Base-by-base conservation (phyloP, 2,797 vertebrate genomes). In the Sebastiscus tertius region DNA sequence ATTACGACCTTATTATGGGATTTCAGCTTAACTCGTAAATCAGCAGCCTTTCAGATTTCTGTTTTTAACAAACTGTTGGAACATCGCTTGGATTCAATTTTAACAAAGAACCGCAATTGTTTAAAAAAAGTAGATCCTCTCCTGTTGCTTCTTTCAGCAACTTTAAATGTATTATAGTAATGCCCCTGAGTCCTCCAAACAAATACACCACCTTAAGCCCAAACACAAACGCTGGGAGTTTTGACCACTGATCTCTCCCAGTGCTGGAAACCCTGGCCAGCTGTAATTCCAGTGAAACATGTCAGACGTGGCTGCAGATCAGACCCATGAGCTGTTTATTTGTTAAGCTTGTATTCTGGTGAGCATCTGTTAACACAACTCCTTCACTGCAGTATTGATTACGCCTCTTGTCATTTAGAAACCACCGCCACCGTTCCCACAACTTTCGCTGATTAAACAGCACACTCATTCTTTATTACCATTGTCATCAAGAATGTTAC, bases 1-100 rank as follows among this genome's bases (percentile, higher is more conserved):
- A 94, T 95, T 95, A 93, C 8, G 18, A 66, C 83, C 79, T 91
- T 90, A 90, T 92, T 86, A 87, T 89, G 75, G 87, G 79, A 87
- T 77, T 90, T 91, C 62, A 75, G 88, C 84, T 81, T 8, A 55
- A 75, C 67, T 75, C 16, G 11, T 94, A 92, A 94, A 94, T 95
- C 92, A 90, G 75, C 16, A 5, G 80, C 67, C 71, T 77, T 77
- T 83, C 75, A 70, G 22, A 78, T 92, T 80, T 75, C 77, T 80
- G 61, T 72, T 42, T 75, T 76, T 46, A 68, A 61, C 80, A 73
- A 78, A 79, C 70, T 74, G 62, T 58, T 69, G 62, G 66, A 72
- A 65, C 24, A 13, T 75, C 70, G 74, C 72, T 85, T 82, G 67
- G 68, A 79, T 81, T 84, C 1, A 39, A 63, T 89, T 86, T 46